A percentile compares a stretch with the other conserved stretches of the same genome.
These are phyloP conservation scores for Andricus curvator DNA, from an alignment of 2,888 invertebrate species.

Conservation along the genomic window DNA sequence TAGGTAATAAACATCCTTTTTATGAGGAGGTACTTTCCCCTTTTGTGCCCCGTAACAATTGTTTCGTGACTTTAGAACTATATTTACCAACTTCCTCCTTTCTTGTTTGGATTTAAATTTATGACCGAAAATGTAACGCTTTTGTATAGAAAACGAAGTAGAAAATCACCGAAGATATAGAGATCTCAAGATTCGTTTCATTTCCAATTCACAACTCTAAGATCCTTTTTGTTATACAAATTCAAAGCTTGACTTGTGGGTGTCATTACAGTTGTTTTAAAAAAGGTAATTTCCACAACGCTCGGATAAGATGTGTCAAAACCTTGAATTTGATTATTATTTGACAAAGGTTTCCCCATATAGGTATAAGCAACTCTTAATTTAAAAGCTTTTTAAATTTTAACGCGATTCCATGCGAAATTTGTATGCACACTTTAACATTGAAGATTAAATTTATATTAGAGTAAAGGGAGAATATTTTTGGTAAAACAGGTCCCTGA, in stretches of 20 bases:
- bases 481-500: neutral
- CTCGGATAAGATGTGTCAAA: neutral
- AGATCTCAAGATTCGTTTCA: neutral
- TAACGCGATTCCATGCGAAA: neutral
- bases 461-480: neutral
- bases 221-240: no score
- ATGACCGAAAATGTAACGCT: conserved; percentile 50
- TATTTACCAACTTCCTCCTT: neutral
- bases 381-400: neutral
- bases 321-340: neutral
- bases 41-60: conserved; percentile 12
- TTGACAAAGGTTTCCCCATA: neutral
- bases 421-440: neutral
- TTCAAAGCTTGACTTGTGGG: no score
- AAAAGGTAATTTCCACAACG: no score
- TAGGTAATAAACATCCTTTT: conserved; percentile 66
- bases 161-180: neutral
- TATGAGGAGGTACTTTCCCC: conserved; percentile 57
- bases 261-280: no score
- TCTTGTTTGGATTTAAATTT: neutral
- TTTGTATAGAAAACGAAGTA: conserved; percentile 2
- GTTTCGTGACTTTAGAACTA: neutral
- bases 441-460: neutral
- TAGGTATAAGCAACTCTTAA: neutral
- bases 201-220: neutral